Percentiles rank a stretch among this genome's conserved stretches.
These are phyloP conservation scores for Melanotaenia trifasciata DNA, from an alignment of 2,797 vertebrate genomes.

Conservation along the genomic window DNA sequence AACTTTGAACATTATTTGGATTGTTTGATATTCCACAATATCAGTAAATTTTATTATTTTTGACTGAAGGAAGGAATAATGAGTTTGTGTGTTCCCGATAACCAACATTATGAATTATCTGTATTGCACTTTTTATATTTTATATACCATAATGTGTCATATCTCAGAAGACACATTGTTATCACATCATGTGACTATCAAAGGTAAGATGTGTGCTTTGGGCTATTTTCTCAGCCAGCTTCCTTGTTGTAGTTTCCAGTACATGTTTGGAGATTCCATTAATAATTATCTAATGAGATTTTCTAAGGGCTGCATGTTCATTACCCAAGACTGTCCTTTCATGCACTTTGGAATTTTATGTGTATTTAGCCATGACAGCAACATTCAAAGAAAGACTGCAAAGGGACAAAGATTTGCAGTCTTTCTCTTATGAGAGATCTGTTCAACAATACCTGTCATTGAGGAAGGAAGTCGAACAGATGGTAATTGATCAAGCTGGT, in stretches of 20 bases:
- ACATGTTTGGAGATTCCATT: background rate
- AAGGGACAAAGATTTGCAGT: background rate
- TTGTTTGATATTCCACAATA: no score
- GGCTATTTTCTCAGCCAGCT: background rate
- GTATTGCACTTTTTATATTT: background rate
- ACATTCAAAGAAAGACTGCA: background rate
- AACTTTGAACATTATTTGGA: no score
- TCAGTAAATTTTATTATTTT: no score
- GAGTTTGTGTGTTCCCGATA: no score
- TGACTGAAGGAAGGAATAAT: no score
- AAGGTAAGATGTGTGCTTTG: background rate
- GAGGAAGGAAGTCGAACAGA: slow-evolving; percentile 32
- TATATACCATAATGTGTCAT: background rate
- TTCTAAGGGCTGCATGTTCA: background rate
- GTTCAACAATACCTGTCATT: slow-evolving; percentile 61
- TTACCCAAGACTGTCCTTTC: background rate
- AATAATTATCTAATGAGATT: slow-evolving; percentile 36
- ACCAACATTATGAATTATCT: no score
- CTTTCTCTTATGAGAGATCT: background rate
- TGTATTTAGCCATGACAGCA: background rate
- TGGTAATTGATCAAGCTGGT: slow-evolving; percentile 30
- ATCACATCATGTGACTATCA: background rate
- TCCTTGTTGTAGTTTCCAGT: slow-evolving; percentile 1
- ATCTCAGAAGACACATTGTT: background rate
- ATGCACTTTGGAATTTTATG: background rate